phyloP scores from a whole-genome alignment of 2,888 invertebrate species.

The Epsilonema sp. region DNA sequence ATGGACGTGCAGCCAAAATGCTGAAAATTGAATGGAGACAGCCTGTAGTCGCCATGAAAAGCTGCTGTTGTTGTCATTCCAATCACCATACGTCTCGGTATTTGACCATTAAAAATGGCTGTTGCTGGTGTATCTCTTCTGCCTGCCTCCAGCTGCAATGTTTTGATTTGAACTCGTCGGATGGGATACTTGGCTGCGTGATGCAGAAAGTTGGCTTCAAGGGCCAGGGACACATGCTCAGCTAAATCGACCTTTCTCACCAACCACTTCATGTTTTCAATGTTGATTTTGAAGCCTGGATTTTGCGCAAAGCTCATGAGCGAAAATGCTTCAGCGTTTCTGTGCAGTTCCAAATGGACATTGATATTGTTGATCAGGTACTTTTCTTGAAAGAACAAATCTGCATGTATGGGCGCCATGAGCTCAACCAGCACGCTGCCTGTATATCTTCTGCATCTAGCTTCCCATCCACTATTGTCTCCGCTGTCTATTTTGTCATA shows the following conservation, averaged over 20 bases:
- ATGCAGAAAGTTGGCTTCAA: background rate
- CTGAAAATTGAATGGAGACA: constrained; percentile 1
- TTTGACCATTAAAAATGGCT: background rate
- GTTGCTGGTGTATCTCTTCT: too few relatives aligned
- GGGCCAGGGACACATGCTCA: background rate
- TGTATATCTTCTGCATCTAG: background rate
- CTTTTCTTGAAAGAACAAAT: background rate
- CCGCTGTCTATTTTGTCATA: background rate
- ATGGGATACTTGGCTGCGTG: background rate
- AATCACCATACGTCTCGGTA: constrained; percentile 1
- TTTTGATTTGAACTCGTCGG: background rate
- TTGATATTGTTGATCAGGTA: background rate
- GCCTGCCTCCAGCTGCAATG: background rate
- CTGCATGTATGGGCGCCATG: too few relatives aligned
- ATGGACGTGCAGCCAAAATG: background rate
- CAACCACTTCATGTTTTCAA: background rate
- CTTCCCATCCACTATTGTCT: background rate
- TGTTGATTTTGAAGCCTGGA: background rate
- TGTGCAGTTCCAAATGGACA: background rate
- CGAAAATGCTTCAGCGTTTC: background rate
- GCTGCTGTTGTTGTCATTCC: background rate
- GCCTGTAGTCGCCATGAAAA: background rate
- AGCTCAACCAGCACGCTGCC: background rate
- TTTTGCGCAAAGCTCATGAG: background rate
- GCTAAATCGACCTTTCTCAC: background rate